These are phyloP conservation scores for Zeus faber DNA, from an alignment of 2,113 vertebrate genomes.

Conservation along the genomic window DNA sequence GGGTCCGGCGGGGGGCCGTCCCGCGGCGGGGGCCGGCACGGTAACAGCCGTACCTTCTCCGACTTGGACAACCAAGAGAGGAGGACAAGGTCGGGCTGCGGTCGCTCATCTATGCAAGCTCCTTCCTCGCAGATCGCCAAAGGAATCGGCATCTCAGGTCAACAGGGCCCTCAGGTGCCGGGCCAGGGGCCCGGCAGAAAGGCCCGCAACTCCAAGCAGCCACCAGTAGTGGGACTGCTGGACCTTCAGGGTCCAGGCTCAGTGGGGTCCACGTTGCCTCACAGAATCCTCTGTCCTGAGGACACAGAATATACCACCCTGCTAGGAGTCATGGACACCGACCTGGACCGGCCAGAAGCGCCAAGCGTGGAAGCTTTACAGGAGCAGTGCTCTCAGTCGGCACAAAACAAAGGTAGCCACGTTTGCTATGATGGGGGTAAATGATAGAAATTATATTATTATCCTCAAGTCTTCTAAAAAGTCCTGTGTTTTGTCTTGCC, in stretches of 20 bases:
- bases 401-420: constrained; percentile 87
- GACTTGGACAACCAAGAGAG: constrained; percentile 76
- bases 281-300: constrained; percentile 79
- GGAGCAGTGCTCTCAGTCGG: constrained; percentile 81
- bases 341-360: constrained; percentile 86
- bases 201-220: constrained; percentile 72
- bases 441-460: background rate
- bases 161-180: constrained; percentile 69
- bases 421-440: background rate
- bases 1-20: constrained; percentile 73
- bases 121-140: constrained; percentile 69
- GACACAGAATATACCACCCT: constrained; percentile 88
- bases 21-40: constrained; percentile 77
- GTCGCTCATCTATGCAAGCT: constrained; percentile 80
- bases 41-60: constrained; percentile 65
- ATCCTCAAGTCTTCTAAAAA: background rate
- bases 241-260: constrained; percentile 73
- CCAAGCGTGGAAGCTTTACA: constrained; percentile 73
- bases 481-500: background rate
- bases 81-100: constrained; percentile 77
- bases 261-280: constrained; percentile 68
- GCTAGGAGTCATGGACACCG: constrained; percentile 94
- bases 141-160: constrained; percentile 57
- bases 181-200: constrained; percentile 77
- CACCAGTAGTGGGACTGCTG: constrained; percentile 46